Evolutionary conservation across 2,888 invertebrate species (phyloP), one percentile per base, ranked within the genome.

Genomic region (Cantharis nigra): DNA sequence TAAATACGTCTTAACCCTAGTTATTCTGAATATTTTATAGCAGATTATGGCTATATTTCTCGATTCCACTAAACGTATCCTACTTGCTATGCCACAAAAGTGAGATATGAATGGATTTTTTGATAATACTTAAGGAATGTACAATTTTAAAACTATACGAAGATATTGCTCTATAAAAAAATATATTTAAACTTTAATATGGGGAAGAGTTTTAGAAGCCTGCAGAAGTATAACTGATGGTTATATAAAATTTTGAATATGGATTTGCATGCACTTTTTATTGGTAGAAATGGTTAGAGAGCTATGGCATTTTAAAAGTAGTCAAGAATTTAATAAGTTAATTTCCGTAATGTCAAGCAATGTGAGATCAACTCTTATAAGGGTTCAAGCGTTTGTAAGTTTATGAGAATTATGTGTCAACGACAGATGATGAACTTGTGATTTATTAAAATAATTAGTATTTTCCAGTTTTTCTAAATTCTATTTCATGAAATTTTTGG

Each of bases 1-100:
- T 79, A 79, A 79, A 79, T 79, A 79, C 74, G 76, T 76, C 78
- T 79, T 79, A 78, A 78, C 78, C 78, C 76, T 64, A 78, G 78
- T 78, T 76, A 78, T 74, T 78, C 76, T 78, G 78, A 78, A 78
- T 78, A 78, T 78, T 78, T 78, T 78, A 78, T 78, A 70, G 78
- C 71, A 76, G 76, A 78, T 78, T 78, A 78, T 72, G 63, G 70
- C 76, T 71, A 78, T 78, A 78, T 78, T 76, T 76, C 49, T 69
- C 71, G 72, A 71, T 76, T 72, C 75, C 70, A 72, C 72, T 78
- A 78, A 78, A 75, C 70, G 75, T 75, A 69, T 70, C 65, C 75
- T 70, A 16, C 72, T 75, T 70, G 65, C 75, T 67, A 70, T 70
- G 74, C 74, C 72, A 74, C 63, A 74, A 69, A 76, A 76, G 73